Percentiles rank a stretch among this genome's conserved stretches.
phyloP scores from a whole-genome alignment of 2,113 vertebrate species.

The Chaetodon trifascialis region DNA sequence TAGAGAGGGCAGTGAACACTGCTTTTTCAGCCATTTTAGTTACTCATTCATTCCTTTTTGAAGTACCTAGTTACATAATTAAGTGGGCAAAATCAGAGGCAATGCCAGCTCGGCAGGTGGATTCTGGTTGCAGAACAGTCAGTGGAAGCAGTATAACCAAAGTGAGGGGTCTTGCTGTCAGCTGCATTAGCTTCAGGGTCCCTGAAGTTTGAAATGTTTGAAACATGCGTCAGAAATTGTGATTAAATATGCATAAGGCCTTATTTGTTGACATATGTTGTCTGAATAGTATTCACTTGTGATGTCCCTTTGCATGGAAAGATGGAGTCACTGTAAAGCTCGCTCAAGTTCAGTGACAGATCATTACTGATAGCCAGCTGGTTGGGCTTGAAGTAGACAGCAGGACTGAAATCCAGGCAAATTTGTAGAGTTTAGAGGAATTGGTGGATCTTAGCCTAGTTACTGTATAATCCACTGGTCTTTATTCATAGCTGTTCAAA shows the following conservation, averaged over 20 bases:
- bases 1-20: too few species aligned
- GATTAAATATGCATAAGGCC: neutral
- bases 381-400: conserved; percentile 7
- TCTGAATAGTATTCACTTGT: neutral
- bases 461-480: conserved; percentile 10
- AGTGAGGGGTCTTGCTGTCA: too few species aligned
- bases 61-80: too few species aligned
- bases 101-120: too few species aligned
- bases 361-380: conserved; percentile 31
- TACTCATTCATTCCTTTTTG: too few species aligned
- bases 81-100: too few species aligned
- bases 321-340: neutral
- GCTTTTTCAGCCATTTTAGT: too few species aligned
- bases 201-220: too few species aligned
- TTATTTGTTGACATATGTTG: neutral
- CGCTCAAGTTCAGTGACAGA: neutral
- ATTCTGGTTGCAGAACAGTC: too few species aligned
- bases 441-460: conserved; percentile 12
- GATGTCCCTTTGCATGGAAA: neutral
- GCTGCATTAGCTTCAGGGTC: too few species aligned
- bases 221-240: too few species aligned
- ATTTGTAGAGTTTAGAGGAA: conserved; percentile 39
- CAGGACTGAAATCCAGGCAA: conserved; percentile 36
- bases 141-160: too few species aligned
- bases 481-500: conserved; percentile 25